Evolutionary conservation across 2,113 vertebrate species (phyloP).

Genomic region (Plestiodon gilberti): DNA sequence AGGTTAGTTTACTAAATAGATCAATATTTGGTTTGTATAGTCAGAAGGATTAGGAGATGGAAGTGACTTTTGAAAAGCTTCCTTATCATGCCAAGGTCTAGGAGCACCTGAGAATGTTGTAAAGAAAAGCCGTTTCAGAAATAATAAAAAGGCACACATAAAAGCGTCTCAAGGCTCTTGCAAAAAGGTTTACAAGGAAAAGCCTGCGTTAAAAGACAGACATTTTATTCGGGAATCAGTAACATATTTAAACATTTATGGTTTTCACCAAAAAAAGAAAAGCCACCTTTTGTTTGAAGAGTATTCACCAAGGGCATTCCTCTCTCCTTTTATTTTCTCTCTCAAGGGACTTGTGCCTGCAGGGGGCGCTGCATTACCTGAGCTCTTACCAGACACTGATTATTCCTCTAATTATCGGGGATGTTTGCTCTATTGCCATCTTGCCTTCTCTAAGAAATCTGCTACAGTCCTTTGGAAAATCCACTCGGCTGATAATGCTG

Average conservation of each 20-base stretch:
- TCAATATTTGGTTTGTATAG: constrained; percentile 73
- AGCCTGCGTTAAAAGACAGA: constrained; percentile 36
- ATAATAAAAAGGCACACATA: not conserved
- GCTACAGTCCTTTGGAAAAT: not conserved
- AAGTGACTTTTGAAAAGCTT: constrained; percentile 70
- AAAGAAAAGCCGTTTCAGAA: constrained; percentile 59
- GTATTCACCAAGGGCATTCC: constrained; percentile 19
- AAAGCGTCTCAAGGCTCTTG: constrained; percentile 46
- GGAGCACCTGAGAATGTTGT: constrained; percentile 67
- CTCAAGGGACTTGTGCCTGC: constrained; percentile 52
- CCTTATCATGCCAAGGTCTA: constrained; percentile 48
- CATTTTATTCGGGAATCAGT: constrained; percentile 50
- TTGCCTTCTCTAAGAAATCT: not conserved
- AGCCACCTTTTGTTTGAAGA: not conserved
- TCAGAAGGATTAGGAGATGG: constrained; percentile 65
- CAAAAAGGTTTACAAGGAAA: constrained; percentile 25
- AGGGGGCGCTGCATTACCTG: not conserved
- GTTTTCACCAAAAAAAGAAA: constrained; percentile 26
- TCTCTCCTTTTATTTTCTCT: constrained; percentile 37
- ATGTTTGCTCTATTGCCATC: not conserved
- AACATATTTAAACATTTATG: constrained; percentile 38
- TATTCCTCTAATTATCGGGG: not conserved
- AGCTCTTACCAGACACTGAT: not conserved
- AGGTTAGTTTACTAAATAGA: constrained; percentile 68
- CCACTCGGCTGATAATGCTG: not conserved